phyloP scores from a whole-genome alignment of 2,113 vertebrate species.

The Hemiprocne comata region DNA sequence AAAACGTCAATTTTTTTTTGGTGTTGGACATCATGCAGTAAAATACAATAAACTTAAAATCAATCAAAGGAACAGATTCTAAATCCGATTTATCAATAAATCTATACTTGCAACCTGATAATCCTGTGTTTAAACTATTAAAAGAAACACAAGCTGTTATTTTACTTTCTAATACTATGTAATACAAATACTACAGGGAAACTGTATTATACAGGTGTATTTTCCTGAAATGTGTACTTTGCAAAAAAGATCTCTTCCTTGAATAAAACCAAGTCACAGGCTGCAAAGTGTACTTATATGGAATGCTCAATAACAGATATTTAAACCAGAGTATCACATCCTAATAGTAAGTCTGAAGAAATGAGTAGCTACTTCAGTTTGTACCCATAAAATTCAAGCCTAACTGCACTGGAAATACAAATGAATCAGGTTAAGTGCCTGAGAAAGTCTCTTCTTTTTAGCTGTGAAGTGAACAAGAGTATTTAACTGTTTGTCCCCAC shows the following conservation, averaged over 20 bases:
- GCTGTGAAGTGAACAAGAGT: slow-evolving; percentile 1
- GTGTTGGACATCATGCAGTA: neutral
- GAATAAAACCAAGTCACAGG: slow-evolving; percentile 63
- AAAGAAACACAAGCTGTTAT: neutral
- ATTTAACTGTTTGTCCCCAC: neutral
- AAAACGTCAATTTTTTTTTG: neutral
- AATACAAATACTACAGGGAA: slow-evolving; percentile 1
- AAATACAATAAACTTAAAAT: neutral
- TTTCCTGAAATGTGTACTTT: slow-evolving; percentile 61
- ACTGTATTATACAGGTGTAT: neutral
- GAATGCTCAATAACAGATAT: slow-evolving; percentile 42
- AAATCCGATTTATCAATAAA: neutral
- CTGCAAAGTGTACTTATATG: slow-evolving; percentile 27
- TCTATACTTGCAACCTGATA: neutral
- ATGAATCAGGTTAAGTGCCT: slow-evolving; percentile 43
- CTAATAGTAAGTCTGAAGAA: slow-evolving; percentile 53
- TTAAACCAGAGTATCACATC: slow-evolving; percentile 45
- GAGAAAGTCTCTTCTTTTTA: slow-evolving; percentile 11
- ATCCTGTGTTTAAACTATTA: neutral
- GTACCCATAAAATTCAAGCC: slow-evolving; percentile 52
- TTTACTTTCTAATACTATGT: neutral
- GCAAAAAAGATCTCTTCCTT: slow-evolving; percentile 51
- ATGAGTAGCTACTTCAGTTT: slow-evolving; percentile 66
- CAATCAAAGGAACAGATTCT: neutral
- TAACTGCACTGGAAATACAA: slow-evolving; percentile 21